Percentiles rank a stretch among this genome's conserved stretches.
These are phyloP conservation scores for Larimichthys crocea DNA, from an alignment of 2,113 vertebrate species.

Conservation along the genomic window DNA sequence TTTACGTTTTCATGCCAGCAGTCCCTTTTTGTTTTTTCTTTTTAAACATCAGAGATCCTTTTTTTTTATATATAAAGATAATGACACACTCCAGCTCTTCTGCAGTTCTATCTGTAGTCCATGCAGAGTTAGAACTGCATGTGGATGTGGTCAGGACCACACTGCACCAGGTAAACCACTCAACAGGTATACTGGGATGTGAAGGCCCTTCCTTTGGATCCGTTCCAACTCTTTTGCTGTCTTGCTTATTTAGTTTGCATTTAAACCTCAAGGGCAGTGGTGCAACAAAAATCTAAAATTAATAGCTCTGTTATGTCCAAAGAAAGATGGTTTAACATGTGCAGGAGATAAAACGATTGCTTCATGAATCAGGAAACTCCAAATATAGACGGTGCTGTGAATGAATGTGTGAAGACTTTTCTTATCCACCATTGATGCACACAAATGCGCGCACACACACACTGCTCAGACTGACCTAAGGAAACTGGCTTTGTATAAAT, in stretches of 20 bases:
- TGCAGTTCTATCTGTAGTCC: slow-evolving; percentile 24
- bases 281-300: not conserved
- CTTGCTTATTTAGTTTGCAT: not conserved
- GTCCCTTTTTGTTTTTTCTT: not conserved
- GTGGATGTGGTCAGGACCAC: slow-evolving; percentile 55
- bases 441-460: slow-evolving; percentile 14
- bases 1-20: slow-evolving; percentile 44
- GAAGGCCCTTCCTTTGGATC: not conserved
- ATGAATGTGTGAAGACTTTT: slow-evolving; percentile 17
- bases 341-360: slow-evolving; percentile 3
- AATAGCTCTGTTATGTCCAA: not conserved
- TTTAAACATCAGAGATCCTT: slow-evolving; percentile 42
- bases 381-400: slow-evolving; percentile 34
- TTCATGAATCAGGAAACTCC: slow-evolving; percentile 11
- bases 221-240: not conserved
- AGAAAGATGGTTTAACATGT: not conserved
- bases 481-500: slow-evolving; percentile 71
- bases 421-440: slow-evolving; percentile 17
- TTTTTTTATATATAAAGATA: too few relatives aligned
- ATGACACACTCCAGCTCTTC: slow-evolving; percentile 43
- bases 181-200: slow-evolving; percentile 33
- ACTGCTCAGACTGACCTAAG: slow-evolving; percentile 54
- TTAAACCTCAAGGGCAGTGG: not conserved
- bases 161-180: slow-evolving; percentile 21
- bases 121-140: slow-evolving; percentile 43